A percentile compares a stretch with the other conserved stretches of the same genome.
Evolutionary conservation across 2,888 invertebrate species (phyloP).

Genomic region (Drosophila quinaria): DNA sequence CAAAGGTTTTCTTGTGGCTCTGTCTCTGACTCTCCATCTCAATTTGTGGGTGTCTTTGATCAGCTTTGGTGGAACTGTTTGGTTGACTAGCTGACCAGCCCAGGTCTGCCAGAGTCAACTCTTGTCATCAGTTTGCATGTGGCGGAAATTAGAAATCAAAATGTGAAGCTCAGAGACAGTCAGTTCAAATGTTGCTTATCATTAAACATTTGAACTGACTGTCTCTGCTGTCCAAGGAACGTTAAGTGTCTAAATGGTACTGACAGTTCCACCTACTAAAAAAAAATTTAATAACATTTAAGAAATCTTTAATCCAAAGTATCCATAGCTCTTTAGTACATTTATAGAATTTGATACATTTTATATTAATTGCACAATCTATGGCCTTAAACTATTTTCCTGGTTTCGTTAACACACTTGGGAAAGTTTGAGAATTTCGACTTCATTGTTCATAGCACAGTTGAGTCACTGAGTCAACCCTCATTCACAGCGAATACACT

Average conservation of each 20-base stretch:
- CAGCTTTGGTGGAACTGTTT: conserved; percentile 28
- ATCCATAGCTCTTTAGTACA: no score
- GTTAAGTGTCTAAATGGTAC: neutral
- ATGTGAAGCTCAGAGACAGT: no score
- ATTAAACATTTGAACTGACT: no score
- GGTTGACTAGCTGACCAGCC: conserved; percentile 41
- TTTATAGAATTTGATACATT: no score
- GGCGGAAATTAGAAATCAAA: conserved; percentile 45
- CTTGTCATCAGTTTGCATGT: conserved; percentile 43
- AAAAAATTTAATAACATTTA: no score
- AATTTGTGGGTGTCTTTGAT: conserved; percentile 24
- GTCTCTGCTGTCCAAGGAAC: neutral
- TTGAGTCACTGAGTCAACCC: conserved; percentile 44
- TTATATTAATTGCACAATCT: no score
- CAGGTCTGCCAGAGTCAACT: conserved; percentile 52
- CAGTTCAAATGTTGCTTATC: conserved; percentile 26
- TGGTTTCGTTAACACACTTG: conserved; percentile 14
- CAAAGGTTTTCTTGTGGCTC: conserved; percentile 40
- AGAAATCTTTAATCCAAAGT: no score
- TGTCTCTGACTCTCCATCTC: neutral
- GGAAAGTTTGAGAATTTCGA: conserved; percentile 31
- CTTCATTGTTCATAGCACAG: conserved; percentile 4
- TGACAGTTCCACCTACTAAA: neutral
- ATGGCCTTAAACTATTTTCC: no score
- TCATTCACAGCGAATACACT: conserved; percentile 21